phyloP scores from a whole-genome alignment of 2,113 vertebrate species.

The Leptocoma aspasia region DNA sequence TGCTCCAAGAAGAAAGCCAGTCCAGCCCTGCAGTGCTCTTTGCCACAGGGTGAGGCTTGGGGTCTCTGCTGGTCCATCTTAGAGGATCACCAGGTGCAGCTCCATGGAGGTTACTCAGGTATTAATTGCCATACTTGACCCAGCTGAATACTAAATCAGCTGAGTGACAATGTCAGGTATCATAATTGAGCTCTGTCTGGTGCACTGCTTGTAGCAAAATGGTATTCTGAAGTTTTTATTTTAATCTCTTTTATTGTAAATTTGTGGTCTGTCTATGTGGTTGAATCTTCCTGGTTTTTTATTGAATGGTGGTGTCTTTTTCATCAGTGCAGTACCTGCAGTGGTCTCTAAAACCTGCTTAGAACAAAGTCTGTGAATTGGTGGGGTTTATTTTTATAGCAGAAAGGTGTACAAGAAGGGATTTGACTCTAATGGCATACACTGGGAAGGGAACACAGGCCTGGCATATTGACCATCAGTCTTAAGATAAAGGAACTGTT shows the following conservation, averaged over 20 bases:
- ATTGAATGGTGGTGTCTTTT: background rate
- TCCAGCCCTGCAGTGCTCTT: background rate
- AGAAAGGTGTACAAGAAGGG: background rate
- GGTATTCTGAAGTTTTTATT: background rate
- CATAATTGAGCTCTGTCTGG: background rate
- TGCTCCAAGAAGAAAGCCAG: background rate
- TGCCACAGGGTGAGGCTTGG: background rate
- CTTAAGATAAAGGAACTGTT: background rate
- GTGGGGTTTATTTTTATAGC: background rate
- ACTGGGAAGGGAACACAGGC: accelerated
- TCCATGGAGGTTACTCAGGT: accelerated
- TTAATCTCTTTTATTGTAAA: background rate
- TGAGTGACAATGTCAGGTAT: background rate
- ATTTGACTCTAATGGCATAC: background rate
- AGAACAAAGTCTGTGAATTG: background rate
- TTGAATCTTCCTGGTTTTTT: background rate
- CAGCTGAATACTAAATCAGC: background rate
- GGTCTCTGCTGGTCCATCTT: accelerated
- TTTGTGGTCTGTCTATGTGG: background rate
- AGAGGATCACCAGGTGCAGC: background rate
- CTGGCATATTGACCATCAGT: background rate
- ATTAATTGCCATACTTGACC: background rate
- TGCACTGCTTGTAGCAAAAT: background rate
- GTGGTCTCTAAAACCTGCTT: background rate
- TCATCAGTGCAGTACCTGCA: background rate